Evolutionary conservation across 2,113 vertebrate species (phyloP).

Genomic region (Pagrus major): DNA sequence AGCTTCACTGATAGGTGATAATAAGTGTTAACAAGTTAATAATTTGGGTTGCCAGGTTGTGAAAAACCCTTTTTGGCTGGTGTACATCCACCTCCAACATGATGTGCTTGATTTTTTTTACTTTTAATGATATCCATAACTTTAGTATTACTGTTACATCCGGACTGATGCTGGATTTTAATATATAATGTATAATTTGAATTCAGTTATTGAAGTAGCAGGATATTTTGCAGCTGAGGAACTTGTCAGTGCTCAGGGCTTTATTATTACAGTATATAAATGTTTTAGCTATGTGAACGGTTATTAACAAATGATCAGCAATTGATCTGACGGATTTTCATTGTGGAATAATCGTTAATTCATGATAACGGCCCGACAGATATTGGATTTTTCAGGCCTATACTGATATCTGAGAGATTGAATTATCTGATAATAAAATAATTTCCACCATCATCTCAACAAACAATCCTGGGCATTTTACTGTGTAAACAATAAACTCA

Average conservation of each 20-base stretch:
- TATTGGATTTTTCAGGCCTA: neutral
- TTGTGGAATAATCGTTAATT: neutral
- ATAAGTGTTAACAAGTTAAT: neutral
- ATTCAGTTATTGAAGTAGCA: neutral
- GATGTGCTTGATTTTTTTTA: neutral
- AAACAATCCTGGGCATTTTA: neutral
- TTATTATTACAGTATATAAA: neutral
- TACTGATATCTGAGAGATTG: too few species aligned
- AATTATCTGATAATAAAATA: too few species aligned
- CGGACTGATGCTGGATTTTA: neutral
- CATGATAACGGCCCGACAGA: neutral
- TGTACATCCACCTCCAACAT: neutral
- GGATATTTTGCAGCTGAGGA: neutral
- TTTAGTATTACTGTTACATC: neutral
- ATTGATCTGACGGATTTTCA: neutral
- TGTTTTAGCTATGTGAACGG: neutral
- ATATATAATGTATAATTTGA: neutral
- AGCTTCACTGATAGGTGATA: neutral
- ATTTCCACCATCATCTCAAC: too few species aligned
- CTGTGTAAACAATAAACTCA: neutral
- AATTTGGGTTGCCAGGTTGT: neutral
- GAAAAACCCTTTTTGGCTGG: neutral
- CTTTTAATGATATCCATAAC: neutral
- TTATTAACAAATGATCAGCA: neutral
- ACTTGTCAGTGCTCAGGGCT: too few species aligned